phyloP scores from a whole-genome alignment of 2,888 invertebrate species.

The Biston betularia region DNA sequence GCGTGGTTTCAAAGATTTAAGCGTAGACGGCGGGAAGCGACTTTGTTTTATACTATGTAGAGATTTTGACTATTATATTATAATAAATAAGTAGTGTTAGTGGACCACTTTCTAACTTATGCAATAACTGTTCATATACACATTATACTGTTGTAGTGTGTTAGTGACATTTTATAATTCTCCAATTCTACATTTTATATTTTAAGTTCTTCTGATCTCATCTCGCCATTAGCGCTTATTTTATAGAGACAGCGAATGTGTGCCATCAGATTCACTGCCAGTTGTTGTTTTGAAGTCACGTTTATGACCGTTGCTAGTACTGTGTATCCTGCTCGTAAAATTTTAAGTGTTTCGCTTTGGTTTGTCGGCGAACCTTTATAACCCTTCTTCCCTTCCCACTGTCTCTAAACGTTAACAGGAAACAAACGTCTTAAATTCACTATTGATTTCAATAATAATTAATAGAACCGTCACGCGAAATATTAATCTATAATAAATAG shows the following conservation, averaged over 20 bases:
- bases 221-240: constrained; percentile 7
- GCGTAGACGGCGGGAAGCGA: too few species aligned
- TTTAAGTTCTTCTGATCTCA: not conserved
- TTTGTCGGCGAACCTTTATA: constrained; percentile 48
- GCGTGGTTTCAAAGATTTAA: too few species aligned
- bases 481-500: too few species aligned
- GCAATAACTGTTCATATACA: not conserved
- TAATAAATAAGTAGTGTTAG: not conserved
- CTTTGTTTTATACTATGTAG: too few species aligned
- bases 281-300: constrained; percentile 37
- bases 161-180: not conserved
- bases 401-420: constrained; percentile 27
- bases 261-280: constrained; percentile 31
- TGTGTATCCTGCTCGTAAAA: constrained; percentile 60
- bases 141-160: not conserved
- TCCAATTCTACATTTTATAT: not conserved
- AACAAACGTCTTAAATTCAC: constrained; percentile 24
- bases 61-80: not conserved
- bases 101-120: not conserved
- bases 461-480: too few species aligned
- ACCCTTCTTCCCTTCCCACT: constrained; percentile 30
- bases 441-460: not conserved
- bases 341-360: constrained; percentile 55
- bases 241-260: constrained; percentile 18
- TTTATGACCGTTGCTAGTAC: constrained; percentile 42